Evolutionary conservation across 2,113 vertebrate genomes (phyloP).

Genomic region (Ammodytes marinus): DNA sequence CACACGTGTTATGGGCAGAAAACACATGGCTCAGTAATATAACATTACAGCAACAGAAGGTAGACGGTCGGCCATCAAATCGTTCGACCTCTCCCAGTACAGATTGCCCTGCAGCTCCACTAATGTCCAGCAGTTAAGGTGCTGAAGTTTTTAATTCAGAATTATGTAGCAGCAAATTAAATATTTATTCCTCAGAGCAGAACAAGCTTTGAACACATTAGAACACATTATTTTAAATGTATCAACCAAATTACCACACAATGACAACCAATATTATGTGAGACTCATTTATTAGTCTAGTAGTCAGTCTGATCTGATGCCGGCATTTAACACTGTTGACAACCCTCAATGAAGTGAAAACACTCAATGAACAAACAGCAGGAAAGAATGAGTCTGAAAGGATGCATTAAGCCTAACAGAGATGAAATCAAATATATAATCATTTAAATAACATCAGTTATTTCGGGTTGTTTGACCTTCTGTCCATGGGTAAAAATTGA

Average conservation of each 20-base stretch:
- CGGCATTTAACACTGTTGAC: slow-evolving; percentile 49
- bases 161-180: background rate
- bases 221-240: slow-evolving; percentile 14
- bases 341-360: slow-evolving; percentile 33
- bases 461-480: no score
- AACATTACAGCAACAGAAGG: slow-evolving; percentile 1
- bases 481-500: no score
- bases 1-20: background rate
- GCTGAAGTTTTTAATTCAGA: no score
- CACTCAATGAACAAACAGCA: slow-evolving; percentile 16
- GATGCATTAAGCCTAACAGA: background rate
- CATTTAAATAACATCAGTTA: background rate
- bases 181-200: slow-evolving; percentile 13
- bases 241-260: slow-evolving; percentile 15
- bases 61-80: no score
- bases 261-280: background rate
- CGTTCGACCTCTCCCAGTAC: no score
- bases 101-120: no score
- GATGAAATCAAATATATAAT: background rate
- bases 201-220: background rate
- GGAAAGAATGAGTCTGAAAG: slow-evolving; percentile 26
- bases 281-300: slow-evolving; percentile 51
- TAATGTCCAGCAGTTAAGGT: no score
- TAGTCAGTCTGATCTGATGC: slow-evolving; percentile 21
- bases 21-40: background rate